phyloP scores from a whole-genome alignment of 2,797 vertebrate genomes.

The Brachyrhaphis roseni region DNA sequence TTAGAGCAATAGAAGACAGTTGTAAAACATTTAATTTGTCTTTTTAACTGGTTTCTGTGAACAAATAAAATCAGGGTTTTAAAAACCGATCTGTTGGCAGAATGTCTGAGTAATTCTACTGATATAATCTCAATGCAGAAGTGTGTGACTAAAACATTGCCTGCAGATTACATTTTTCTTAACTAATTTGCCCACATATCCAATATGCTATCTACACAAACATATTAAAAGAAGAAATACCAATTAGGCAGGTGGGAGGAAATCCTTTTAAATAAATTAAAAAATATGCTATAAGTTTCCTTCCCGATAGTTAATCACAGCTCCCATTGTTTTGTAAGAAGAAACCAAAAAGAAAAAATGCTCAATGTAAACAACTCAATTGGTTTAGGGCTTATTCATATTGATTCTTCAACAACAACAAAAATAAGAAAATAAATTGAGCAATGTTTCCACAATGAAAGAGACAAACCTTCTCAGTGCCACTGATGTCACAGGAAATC shows the following conservation, averaged over 20 bases:
- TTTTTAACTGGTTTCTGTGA: not conserved
- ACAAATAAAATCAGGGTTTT: not conserved
- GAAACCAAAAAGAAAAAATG: not conserved
- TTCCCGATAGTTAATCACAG: not conserved
- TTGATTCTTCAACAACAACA: not conserved
- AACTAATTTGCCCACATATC: not conserved
- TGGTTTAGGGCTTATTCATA: not conserved
- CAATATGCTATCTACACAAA: not conserved
- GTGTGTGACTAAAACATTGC: not conserved
- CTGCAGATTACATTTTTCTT: not conserved
- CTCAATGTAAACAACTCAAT: not conserved
- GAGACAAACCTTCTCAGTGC: conserved; percentile 88
- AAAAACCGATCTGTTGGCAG: not conserved
- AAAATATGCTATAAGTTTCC: not conserved
- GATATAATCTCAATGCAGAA: not conserved
- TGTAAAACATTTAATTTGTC: not conserved
- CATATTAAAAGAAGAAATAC: not conserved
- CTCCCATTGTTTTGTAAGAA: not conserved
- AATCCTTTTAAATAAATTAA: not conserved
- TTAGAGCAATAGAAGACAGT: not conserved
- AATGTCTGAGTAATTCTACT: not conserved
- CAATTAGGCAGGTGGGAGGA: not conserved
- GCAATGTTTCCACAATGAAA: not conserved
- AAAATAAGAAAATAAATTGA: not conserved
- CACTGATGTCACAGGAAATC: conserved; percentile 87